Conservation (phyloP, 2,797 vertebrate genomes). For the Vultur gryphus region DNA sequence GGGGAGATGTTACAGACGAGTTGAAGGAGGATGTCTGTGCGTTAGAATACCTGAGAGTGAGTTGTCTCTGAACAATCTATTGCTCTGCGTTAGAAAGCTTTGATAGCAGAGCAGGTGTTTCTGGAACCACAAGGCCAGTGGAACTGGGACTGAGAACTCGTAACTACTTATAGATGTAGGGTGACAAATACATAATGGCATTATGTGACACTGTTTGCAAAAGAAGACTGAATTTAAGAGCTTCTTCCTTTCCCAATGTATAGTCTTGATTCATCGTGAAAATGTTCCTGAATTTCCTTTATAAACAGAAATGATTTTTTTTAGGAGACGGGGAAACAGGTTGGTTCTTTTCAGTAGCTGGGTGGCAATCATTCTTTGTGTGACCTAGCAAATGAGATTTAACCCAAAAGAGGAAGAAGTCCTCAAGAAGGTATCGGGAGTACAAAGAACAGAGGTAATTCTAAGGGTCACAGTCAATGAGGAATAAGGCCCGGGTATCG, state of each 20-base stretch:
- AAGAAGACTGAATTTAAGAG: neutral
- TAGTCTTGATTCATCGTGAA: neutral
- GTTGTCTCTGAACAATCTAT: neutral
- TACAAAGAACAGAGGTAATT: neutral
- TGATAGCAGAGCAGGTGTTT: neutral
- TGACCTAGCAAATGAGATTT: neutral
- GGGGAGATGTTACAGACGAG: neutral
- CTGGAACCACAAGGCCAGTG: neutral
- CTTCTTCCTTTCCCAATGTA: neutral
- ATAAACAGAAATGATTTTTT: neutral
- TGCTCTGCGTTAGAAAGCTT: neutral
- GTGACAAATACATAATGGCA: neutral
- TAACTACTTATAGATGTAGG: neutral
- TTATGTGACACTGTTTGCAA: neutral
- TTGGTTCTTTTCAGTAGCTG: neutral
- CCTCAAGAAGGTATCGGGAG: neutral
- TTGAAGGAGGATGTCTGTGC: neutral
- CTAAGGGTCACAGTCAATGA: neutral
- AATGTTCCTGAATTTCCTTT: neutral
- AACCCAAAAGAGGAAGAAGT: neutral
- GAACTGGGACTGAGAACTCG: neutral
- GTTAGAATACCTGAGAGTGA: rapidly evolving
- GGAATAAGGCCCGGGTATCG: neutral
- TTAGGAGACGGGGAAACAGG: too few species aligned
- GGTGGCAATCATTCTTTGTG: neutral